Evolutionary conservation across 2,113 vertebrate species (phyloP), one percentile per base, ranked within the genome.

Genomic region (Aegotheles bennettii): DNA sequence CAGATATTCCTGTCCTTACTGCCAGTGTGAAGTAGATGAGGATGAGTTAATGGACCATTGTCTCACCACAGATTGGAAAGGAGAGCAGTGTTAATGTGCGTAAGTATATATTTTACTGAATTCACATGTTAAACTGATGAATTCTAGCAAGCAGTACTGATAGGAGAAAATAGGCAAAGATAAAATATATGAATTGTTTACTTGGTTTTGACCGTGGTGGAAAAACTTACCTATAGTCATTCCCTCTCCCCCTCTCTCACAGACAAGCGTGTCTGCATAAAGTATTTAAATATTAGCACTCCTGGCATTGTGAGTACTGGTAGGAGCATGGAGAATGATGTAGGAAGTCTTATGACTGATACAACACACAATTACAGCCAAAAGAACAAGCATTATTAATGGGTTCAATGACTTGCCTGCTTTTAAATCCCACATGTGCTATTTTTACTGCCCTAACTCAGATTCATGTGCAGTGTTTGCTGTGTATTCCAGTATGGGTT

Each of bases 1-100:
- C 80, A 97, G 96, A 51, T 97, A 90, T 69, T 87, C 84, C 15
- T 98, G 97, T 61, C 94, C 94, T 54, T 98, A 97, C 54, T 98
- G 96, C 79, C 87, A 95, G 70, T 48, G 51, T 16, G 83, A 97
- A 80, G 15, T 89, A n/a, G 36, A 96, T 84, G 92, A 97, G 94
- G 88, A 96, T 59, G 84, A 96, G 45, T 69, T 97, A 64, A 89
- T 93, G 68, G 89, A 95, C 48, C 94, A 92, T 26, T 96, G 92
- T 81, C 61, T 98, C 18, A 81, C 70, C 95, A 98, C 71, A 95
- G 93, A 97, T 82, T 47, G 21, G 97, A 98, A 95, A 94, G 92
- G n/a, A 96, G 77, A 91, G 80, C 31, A 3, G 90, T 92, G 95
- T 93, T 94, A 91, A 48, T 33, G 56, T 45, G 48, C 25, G 7